Evolutionary conservation across 2,797 vertebrate species (phyloP), one percentile per base, ranked within the genome.

Genomic region (Thripadectes ignobilis): DNA sequence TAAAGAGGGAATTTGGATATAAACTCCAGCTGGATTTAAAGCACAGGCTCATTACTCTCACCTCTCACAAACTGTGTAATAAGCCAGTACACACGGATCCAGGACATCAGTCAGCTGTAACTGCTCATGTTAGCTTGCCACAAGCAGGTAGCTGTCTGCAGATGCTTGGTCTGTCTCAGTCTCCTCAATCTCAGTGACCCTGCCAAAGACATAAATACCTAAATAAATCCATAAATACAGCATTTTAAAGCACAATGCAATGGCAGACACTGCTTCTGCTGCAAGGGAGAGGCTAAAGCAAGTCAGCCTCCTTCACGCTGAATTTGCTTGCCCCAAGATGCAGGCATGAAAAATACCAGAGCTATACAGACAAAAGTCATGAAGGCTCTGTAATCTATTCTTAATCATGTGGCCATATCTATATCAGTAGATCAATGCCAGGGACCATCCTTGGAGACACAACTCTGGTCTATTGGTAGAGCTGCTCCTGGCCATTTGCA

Each of bases 21-120:
- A 72, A 88, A 84, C 48, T 90, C 77, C 79, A 90, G 69, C 81
- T 82, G 85, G 45, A 82, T 88, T 92, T 94, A 74, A 94, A 94
- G 63, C 27, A 66, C 12, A 69, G 21, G 22, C 34, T 92, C 76
- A 89, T 94, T 89, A 92, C 43, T 93, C 85, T 91, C 48, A 79
- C 49, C 77, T 78, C 59, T 95, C 79, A 65, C 43, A 75, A 79
- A 94, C 66, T 49, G 29, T 59, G 32, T 61, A 95, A 57, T 30
- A 92, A 92, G 57, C 57, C 84, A 87, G 20, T 4, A 27, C 36
- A 46, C 32, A 21, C 3, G 3, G 67, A 38, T 29, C 52, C 24
- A 61, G 73, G 63, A 49, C 27, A 69, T 66, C 27, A 68, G 48
- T 90, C 73, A 92, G 76, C 55, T 58, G 17, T 66, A 59, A 63